Base-by-base conservation (phyloP, 2,888 invertebrate genomes). In the Drosophila mercatorum region DNA sequence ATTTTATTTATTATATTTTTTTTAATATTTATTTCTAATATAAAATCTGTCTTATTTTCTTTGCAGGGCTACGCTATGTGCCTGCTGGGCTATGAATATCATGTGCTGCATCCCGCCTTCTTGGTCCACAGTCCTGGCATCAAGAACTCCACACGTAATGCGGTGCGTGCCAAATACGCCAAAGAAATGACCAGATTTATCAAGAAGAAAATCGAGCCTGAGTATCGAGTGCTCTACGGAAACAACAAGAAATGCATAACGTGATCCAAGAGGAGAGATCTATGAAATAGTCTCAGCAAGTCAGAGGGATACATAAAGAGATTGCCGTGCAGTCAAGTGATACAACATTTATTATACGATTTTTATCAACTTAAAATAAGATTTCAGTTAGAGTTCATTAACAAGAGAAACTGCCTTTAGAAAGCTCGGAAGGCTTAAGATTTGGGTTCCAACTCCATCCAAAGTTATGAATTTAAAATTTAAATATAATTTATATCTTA, bases 41-140 rank as follows among this genome's bases (percentile, higher is more conserved):
- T 7, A 0, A 34, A 34, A 34, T 7, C 5, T 34, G 1, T 34
- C 31, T 34, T 7, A 5, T 34, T 7, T 7, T 7, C 2, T 7
- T 34, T 34, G 2, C 31, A 97, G 97, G 97, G 97, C 76, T 98
- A 96, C 92, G 95, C 96, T 53, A 94, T 98, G 86, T 98, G 98
- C 91, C 95, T 97, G 46, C 93, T 96, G 91, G 96, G 97, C 92
- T 98, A 97, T 93, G 97, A 98, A 89, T 97, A 97, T 91, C 95
- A 97, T 93, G 96, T 98, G 66, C 93, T 98, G 87, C 96, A 97
- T 93, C 97, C 97, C 88, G 97, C 97, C 1, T 98, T 97, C 92
- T 93, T 98, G 53, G 96, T 96, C 34, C 98, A 98, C 92, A 96
- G 96, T 80, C 98, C 98, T 0, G 97, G 98, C 17, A 97, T 97